These are phyloP conservation scores for Ormia ochracea DNA, from an alignment of 2,888 invertebrate species.

Conservation along the genomic window DNA sequence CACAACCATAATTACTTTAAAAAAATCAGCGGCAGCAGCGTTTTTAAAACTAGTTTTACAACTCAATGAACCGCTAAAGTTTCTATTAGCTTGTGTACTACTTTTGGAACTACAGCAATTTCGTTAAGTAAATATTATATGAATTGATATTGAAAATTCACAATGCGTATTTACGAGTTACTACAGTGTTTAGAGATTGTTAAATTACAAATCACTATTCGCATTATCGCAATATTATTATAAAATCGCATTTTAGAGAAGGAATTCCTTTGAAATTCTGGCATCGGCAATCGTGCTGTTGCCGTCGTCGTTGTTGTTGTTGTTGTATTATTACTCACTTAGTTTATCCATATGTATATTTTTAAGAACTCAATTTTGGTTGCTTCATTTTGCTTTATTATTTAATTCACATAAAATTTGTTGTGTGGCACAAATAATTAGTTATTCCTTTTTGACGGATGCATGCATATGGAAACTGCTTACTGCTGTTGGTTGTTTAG, in stretches of 20 bases:
- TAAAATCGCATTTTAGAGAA: background rate
- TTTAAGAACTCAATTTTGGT: slow-evolving; percentile 36
- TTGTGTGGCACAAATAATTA: slow-evolving; percentile 44
- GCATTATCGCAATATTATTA: too few relatives aligned
- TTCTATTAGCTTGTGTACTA: too few relatives aligned
- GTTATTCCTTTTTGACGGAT: slow-evolving; percentile 21
- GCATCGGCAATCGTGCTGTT: slow-evolving; percentile 23
- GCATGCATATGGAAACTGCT: background rate
- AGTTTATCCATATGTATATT: slow-evolving; percentile 14
- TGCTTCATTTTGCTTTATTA: slow-evolving; percentile 25
- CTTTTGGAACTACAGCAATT: too few relatives aligned
- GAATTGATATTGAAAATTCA: too few relatives aligned
- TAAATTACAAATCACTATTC: too few relatives aligned
- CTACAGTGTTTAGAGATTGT: too few relatives aligned
- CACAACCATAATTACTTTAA: too few relatives aligned
- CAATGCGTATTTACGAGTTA: too few relatives aligned
- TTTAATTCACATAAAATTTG: slow-evolving; percentile 10
- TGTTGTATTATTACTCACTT: slow-evolving; percentile 57
- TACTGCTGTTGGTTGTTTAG: background rate
- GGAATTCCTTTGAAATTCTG: slow-evolving; percentile 38
- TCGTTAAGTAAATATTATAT: too few relatives aligned
- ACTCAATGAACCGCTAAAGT: too few relatives aligned
- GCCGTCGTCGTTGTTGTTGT: slow-evolving; percentile 37
- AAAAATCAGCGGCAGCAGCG: too few relatives aligned
- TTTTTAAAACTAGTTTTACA: too few relatives aligned